These are phyloP conservation scores for Thinocorus orbignyianus DNA, from an alignment of 2,113 vertebrate genomes.

Conservation along the genomic window DNA sequence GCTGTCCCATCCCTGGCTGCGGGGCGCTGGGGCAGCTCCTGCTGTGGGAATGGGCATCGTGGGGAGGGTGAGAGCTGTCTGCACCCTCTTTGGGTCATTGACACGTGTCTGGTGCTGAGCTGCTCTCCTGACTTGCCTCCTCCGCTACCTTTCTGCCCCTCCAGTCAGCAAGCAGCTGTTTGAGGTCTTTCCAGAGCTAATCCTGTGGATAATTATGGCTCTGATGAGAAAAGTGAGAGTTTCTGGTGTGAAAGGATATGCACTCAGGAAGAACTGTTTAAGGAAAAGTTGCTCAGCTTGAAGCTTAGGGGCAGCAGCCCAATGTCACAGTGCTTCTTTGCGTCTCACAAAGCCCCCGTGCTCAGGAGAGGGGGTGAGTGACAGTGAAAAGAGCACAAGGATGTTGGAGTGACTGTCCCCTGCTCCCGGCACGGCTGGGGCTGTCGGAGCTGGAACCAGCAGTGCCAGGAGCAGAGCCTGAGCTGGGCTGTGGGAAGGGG, in stretches of 20 bases:
- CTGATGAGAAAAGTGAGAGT: not conserved
- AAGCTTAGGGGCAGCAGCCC: not conserved
- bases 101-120: not conserved
- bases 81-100: not conserved
- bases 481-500: not conserved
- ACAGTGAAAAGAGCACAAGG: fast-evolving
- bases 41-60: fast-evolving
- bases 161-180: not conserved
- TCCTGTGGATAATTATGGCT: not conserved
- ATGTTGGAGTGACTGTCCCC: not conserved
- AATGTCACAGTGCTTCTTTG: not conserved
- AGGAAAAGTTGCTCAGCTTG: not conserved
- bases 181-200: not conserved
- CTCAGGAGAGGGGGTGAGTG: not conserved
- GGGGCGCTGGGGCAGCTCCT: not conserved
- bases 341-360: not conserved
- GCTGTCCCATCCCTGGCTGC: not conserved
- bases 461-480: not conserved
- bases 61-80: not conserved
- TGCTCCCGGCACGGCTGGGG: not conserved
- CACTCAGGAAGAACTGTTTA: not conserved
- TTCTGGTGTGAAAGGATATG: not conserved
- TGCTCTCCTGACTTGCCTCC: not conserved
- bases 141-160: not conserved
- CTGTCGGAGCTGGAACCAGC: not conserved